Evolutionary conservation across 23 tunicate species (phyloP), one percentile per base, ranked within the genome.

Genomic region (Corella eumyota): DNA sequence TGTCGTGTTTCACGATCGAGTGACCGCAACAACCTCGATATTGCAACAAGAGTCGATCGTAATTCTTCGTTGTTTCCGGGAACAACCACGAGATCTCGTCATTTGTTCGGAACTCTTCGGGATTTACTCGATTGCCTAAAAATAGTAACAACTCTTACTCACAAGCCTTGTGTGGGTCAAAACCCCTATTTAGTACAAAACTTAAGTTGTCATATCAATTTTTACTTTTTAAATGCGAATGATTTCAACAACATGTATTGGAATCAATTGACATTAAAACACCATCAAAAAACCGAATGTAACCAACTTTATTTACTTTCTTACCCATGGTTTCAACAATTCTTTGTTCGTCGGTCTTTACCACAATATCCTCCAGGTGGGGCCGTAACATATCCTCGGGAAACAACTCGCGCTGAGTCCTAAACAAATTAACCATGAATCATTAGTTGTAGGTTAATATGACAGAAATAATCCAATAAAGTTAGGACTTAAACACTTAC

Each of bases 21-120:
- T 57, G 77, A 17, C 85, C 92, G 66, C 98, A 92, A 57, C 74
- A 92, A 15, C 98, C 85, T 53, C 90, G 62, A 45, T 81, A 92
- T 36, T 83, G 98, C 22, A 82, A 65, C 24, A 76, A 38, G 27
- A 92, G 37, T 6, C 74, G 71, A 45, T 92, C 92, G 53, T 71
- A 75, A 51, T 83, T 83, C 57, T 75, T 88, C n/a, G 88, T 88
- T 0, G 86, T 92, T 66, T 92, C 98, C 9, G 92, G 98, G 51
- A 81, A 92, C 50, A 92, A 45, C 98, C 93, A 92, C 30, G 66
- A 67, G 22, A 92, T 66, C 11, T 85, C 70, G 0, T 60, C 73
- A 24, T 76, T 57, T 38, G 76, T 69, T 32, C 40, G 27, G 51
- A 78, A 79, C 27, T 88, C 88, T 21, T 27, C 76, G 9, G 96